Evolutionary conservation across 1,140 invertebrate species (phyloP).

Genomic region (Protaetia brevitarsis): DNA sequence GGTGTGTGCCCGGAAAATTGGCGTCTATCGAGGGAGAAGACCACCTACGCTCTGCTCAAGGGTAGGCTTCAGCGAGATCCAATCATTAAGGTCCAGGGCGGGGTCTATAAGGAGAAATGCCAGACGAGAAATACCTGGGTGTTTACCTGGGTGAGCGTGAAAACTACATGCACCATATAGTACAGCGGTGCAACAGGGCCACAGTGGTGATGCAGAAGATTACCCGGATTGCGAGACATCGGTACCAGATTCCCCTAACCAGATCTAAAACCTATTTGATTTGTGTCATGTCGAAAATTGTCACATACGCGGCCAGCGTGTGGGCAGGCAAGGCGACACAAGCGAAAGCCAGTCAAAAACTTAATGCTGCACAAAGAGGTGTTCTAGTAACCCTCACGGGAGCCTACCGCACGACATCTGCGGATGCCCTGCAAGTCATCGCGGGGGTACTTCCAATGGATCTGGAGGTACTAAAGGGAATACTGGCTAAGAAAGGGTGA

Average conservation of each 20-base stretch:
- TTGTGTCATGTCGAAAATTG: background rate
- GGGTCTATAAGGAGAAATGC: background rate
- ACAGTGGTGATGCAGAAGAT: conserved; percentile 11
- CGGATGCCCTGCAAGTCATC: conserved; percentile 2
- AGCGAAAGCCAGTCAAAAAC: background rate
- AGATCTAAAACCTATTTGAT: background rate
- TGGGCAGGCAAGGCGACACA: background rate
- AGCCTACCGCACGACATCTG: conserved; percentile 3
- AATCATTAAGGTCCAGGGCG: background rate
- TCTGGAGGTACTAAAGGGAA: background rate
- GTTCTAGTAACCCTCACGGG: background rate
- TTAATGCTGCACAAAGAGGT: background rate
- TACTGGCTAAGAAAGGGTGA: conserved; percentile 14
- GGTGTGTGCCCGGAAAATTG: background rate
- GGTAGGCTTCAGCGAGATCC: background rate
- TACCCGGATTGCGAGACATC: background rate
- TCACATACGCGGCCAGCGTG: conserved; percentile 7
- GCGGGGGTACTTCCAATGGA: conserved; percentile 7
- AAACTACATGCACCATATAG: background rate
- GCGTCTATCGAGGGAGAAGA: background rate
- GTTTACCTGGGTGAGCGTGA: background rate
- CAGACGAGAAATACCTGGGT: background rate
- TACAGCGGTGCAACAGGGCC: background rate
- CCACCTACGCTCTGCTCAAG: background rate
- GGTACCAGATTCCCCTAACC: background rate